Evolutionary conservation across 1,140 invertebrate species (phyloP).

Genomic region (Pararge aegeria): DNA sequence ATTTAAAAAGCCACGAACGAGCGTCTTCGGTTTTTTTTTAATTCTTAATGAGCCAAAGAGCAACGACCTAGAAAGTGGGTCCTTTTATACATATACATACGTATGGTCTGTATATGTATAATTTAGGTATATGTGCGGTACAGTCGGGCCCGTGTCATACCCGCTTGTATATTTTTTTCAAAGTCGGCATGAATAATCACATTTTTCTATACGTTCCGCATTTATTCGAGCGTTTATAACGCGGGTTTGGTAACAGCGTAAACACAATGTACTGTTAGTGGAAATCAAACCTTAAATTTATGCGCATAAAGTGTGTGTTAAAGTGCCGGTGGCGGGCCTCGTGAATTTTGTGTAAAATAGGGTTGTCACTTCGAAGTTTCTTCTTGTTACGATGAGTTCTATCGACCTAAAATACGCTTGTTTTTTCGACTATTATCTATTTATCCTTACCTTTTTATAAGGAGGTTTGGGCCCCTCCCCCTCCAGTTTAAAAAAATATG

Average conservation of each 20-base stretch:
- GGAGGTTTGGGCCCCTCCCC: too few relatives aligned
- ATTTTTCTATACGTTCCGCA: slow-evolving; percentile 71
- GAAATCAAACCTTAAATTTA: slow-evolving; percentile 49
- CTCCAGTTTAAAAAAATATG: too few relatives aligned
- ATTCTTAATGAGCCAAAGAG: slow-evolving; percentile 37
- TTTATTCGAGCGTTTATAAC: slow-evolving; percentile 49
- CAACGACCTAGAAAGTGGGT: slow-evolving; percentile 41
- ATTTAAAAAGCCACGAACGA: slow-evolving; percentile 28
- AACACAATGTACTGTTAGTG: slow-evolving; percentile 23
- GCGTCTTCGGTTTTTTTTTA: slow-evolving; percentile 14
- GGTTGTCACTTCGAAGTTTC: not conserved
- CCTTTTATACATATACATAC: slow-evolving; percentile 24
- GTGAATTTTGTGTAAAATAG: slow-evolving; percentile 57
- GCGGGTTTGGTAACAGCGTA: slow-evolving; percentile 34
- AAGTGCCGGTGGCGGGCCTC: slow-evolving; percentile 41
- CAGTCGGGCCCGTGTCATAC: slow-evolving; percentile 48
- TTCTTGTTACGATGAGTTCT: too few relatives aligned
- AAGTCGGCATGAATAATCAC: slow-evolving; percentile 73
- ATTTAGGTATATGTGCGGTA: slow-evolving; percentile 27
- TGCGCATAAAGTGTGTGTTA: slow-evolving; percentile 49
- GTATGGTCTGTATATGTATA: not conserved
- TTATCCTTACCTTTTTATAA: too few relatives aligned
- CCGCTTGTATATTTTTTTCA: slow-evolving; percentile 66
- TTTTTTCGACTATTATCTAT: too few relatives aligned
- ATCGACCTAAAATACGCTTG: too few relatives aligned